Evolutionary conservation across 2,888 invertebrate species (phyloP), one percentile per base, ranked within the genome.

Genomic region (Ennomos quercinarius): DNA sequence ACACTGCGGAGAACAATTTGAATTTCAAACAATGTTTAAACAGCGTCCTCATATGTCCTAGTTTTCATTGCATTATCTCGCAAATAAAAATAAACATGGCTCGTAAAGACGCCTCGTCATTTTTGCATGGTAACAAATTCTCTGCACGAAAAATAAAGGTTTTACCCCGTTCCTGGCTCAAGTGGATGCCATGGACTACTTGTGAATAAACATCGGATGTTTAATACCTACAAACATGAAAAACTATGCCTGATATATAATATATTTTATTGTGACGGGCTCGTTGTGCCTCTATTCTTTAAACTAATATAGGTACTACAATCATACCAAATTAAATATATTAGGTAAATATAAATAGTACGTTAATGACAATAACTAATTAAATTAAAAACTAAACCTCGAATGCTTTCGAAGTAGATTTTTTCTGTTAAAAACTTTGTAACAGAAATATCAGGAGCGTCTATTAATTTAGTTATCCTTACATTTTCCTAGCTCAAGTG

Each of bases 91-190:
- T 54, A 59, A 46, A 49, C 38, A 54, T 42, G 13, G 2, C 37
- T 45, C 34, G 38, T 59, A 46, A 37, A 44, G 38, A 59, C 50
- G 51, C 55, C 46, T 41, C 41, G 35, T 46, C 51, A 60, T 45
- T 60, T 52, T 46, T 53, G 53, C 58, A 51, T 50, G 48, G 50
- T 35, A 46, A 59, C 54, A 54, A 54, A 50, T 38, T 54, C 59
- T 49, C 54, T 51, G 50, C 54, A 50, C 49, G 51, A 43, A 60
- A 54, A 60, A 51, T 50, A 60, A 42, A 50, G 55, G 60, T 46
- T 55, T 44, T 41, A 49, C 48, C 37, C 36, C 34, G 13, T 37
- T 46, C 41, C 38, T 52, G 46, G 42, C 44, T 44, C 48, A 53
- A 53, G 58, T 37, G 40, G 27, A 27, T 9, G 13, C 36, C 48